Base-by-base conservation (phyloP, 2,888 invertebrate species). In the Deroplatys truncata region DNA sequence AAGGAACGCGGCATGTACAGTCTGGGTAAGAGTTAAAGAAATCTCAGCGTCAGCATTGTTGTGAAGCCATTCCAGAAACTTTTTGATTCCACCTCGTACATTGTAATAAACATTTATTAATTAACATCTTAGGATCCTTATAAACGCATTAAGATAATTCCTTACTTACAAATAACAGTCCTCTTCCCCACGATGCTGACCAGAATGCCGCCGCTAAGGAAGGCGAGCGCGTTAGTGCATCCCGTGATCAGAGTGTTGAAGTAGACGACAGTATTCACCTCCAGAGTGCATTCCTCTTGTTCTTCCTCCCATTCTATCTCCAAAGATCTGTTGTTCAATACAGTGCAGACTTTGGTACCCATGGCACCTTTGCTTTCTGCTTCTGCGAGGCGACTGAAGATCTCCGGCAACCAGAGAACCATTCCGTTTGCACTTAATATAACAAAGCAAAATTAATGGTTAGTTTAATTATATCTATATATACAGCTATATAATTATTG, bases 361-460 rank as follows among this genome's bases (percentile, higher is more conserved):
- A 72, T 72, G 56, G 56, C 56, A 72, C 56, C 56, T 16, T 25
- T 72, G 25, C 56, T 72, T 72, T 72, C 56, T 72, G 56, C 56
- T 56, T 92, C 92, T 0, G 92, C 92, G 43, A 93, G 92, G 84
- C 92, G 92, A 89, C 93, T 93, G 43, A 93, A 90, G 16, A 93
- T 93, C 88, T 92, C 92, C 7, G 93, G 93, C 89, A 93, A 92
- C 93, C 93, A 93, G 92, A 93, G 92, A 84, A 93, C 93, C 92
- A 93, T 92, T 43, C 91, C 90, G 82, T 91, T 91, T 49, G 89
- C 90, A 84, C 91, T 91, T 85, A 28, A 85, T 84, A 83, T 43
- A 28, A 85, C 43, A 86, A 15, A 29, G 16, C 29, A 84, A 15
- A 20, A 83, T n/a, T 83, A 83, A n/a, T 7, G 13, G 28, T 0